Conservation (phyloP, 2,888 invertebrate species). For the Calephelis perditalis region DNA sequence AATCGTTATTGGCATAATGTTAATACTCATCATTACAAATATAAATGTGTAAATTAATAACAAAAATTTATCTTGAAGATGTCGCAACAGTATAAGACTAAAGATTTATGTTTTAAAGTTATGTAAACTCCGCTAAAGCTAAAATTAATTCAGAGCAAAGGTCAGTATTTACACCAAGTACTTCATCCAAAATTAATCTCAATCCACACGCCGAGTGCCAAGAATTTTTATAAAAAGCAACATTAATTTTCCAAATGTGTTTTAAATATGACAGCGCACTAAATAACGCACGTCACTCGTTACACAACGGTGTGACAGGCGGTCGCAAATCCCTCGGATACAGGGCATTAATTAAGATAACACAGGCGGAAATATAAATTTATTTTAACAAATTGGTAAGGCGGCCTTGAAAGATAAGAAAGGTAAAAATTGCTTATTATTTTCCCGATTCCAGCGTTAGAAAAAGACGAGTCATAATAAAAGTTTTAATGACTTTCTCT, state of each 20-base stretch:
- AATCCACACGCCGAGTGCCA: constrained; percentile 25
- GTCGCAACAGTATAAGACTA: too few species aligned
- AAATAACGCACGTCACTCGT: constrained; percentile 10
- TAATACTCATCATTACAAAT: too few species aligned
- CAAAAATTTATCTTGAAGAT: too few species aligned
- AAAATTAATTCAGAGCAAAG: background rate
- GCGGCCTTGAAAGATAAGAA: constrained; percentile 36
- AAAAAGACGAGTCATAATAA: constrained; percentile 13
- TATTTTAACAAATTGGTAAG: constrained; percentile 43
- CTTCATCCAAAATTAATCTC: constrained; percentile 22
- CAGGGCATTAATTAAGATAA: constrained; percentile 48
- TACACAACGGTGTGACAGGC: constrained; percentile 25
- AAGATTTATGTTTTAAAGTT: too few species aligned
- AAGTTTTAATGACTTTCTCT: constrained; percentile 11
- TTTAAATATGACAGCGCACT: constrained; percentile 14
- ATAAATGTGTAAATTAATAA: too few species aligned
- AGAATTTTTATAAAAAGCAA: constrained; percentile 30
- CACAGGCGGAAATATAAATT: constrained; percentile 41
- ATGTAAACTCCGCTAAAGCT: too few species aligned
- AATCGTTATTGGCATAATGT: too few species aligned
- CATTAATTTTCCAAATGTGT: constrained; percentile 25
- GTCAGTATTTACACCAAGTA: background rate
- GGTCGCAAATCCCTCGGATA: constrained; percentile 26
- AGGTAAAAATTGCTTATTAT: constrained; percentile 30
- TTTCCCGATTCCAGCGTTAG: constrained; percentile 21